Percentiles rank a stretch among this genome's conserved stretches.
Conservation (phyloP, 2,113 vertebrate species). For the Odobenus rosmarus region DNA sequence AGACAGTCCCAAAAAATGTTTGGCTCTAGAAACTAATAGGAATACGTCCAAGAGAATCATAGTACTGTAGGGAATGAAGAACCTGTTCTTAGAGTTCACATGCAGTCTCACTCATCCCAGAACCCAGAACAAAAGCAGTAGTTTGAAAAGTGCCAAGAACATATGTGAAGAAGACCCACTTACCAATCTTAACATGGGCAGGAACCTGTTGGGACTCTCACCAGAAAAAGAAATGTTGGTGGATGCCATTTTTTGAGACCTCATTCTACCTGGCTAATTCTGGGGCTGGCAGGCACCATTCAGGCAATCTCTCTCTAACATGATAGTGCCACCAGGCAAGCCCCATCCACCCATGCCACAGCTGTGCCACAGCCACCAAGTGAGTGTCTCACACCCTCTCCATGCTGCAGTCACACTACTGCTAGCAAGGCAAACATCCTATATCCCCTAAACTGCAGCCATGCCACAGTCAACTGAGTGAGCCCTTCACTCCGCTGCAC, state of each 20-base stretch:
- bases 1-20: not conserved
- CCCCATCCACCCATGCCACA: not conserved
- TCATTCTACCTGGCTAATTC: not conserved
- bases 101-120: not conserved
- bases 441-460: not conserved
- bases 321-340: not conserved
- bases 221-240: not conserved
- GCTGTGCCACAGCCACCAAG: not conserved
- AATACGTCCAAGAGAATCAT: not conserved
- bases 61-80: not conserved
- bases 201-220: not conserved
- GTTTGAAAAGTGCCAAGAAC: not conserved
- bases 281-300: not conserved
- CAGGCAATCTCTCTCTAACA: not conserved
- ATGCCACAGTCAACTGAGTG: not conserved
- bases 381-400: not conserved
- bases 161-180: not conserved
- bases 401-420: not conserved
- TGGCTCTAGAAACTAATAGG: not conserved
- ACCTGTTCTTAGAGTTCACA: not conserved
- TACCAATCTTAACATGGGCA: not conserved
- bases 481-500: not conserved
- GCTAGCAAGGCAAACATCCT: not conserved
- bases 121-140: not conserved
- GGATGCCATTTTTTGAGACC: not conserved